Base-by-base conservation (phyloP, 2,888 invertebrate genomes). In the Campopleginae sp. region DNA sequence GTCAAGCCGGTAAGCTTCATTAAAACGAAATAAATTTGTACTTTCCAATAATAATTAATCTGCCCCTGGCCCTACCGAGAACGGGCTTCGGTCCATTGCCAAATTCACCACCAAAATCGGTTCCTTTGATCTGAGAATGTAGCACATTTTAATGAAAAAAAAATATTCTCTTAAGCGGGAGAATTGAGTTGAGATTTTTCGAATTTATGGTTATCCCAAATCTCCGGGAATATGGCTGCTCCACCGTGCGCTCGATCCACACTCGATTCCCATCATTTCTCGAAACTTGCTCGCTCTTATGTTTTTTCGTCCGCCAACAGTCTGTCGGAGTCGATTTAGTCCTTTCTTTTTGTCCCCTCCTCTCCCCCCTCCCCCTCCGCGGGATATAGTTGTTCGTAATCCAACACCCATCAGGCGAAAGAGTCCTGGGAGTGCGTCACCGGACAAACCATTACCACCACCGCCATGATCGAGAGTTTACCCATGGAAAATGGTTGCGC, bases 41-140 rank as follows among this genome's bases (percentile, higher is more conserved):
- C 14, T 31, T 33, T 7, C n/a, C n/a, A 19, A 7, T 17, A 17
- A 38, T 58, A 58, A 74, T 61, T 61, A 31, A 61, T 58, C 27
- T 23, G 72, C 8, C 27, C 65, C 19, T 23, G 14, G 12, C 38
- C 6, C 23, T 19, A 19, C 2, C 42, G 42, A 17, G 38, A 38
- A 0, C 8, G 6, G 7, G n/a, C 54, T 44, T 33, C n/a, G 12
- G 14, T 38, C 33, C 27, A 31, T 14, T 31, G 12, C n/a, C 27
- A 23, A 78, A 78, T 78, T 78, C 61, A 58, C 51, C 23, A 58
- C 42, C 38, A 51, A 10, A 23, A 61, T 80, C 80, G 80, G 66
- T 65, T 46, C 54, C 85, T 82, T 80, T 82, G 79, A 83, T 83
- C 80, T 77, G 31, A 77, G 27, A 83, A 86, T 74, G 85, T 86